Evolutionary conservation across 2,113 vertebrate species (phyloP).

Genomic region (Microtus ochrogaster): DNA sequence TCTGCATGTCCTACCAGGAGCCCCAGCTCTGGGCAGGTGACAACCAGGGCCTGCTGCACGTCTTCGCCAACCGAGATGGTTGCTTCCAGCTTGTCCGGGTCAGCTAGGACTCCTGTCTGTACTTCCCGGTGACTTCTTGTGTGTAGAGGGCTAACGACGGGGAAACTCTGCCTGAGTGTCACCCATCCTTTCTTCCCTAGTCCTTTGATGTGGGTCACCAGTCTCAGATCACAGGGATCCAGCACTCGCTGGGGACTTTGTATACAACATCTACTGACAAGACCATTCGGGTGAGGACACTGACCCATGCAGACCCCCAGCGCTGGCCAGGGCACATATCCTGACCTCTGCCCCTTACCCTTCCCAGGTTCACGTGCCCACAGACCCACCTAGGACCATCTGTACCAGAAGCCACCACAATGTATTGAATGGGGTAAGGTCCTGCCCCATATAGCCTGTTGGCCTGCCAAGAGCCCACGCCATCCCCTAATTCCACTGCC

Average conservation of each 20-base stretch:
- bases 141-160: not conserved
- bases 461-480: not conserved
- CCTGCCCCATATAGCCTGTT: rapidly evolving
- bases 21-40: constrained; percentile 94
- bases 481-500: not conserved
- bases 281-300: constrained; percentile 89
- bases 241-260: constrained; percentile 89
- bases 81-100: constrained; percentile 86
- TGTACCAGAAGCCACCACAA: constrained; percentile 88
- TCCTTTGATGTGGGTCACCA: constrained; percentile 93
- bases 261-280: constrained; percentile 94
- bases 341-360: not conserved
- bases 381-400: constrained; percentile 91
- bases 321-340: rapidly evolving
- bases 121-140: not conserved
- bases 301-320: not conserved
- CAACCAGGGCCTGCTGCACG: constrained; percentile 90
- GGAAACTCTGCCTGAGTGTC: not conserved
- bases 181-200: constrained; percentile 56
- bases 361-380: constrained; percentile 92
- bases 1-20: constrained; percentile 91
- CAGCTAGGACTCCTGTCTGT: not conserved
- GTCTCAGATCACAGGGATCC: constrained; percentile 92
- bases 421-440: constrained; percentile 91
- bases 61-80: constrained; percentile 88